Evolutionary conservation across 2,888 invertebrate genomes (phyloP), one percentile per base, ranked within the genome.

Genomic region (Cantharis rustica): DNA sequence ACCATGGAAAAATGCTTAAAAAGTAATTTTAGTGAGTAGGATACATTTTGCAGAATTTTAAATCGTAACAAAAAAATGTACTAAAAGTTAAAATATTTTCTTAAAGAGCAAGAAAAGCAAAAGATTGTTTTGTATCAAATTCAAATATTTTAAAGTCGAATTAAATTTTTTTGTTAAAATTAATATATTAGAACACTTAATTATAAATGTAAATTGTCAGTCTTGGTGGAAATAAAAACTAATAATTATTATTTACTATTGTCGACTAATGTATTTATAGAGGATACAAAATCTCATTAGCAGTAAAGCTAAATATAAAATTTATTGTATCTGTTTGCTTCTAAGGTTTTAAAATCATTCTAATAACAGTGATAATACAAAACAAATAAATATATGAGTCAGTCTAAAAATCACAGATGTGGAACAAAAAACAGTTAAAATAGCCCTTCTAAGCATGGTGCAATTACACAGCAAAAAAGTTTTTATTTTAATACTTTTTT

Each of bases 401-500:
- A 91, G 91, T 91, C 91, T 91, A 91, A 90, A 91, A 91, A 92
- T 92, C 92, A 92, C 92, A 92, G 92, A 91, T 91, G 90, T 91
- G 90, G 87, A 86, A 84, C 84, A 83, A 84, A 69, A 75, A 79
- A 81, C 75, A 79, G 79, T 73, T 77, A 73, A 11, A 69, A 69
- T 31, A 72, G 79, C 74, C 78, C 76, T 77, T 80, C 82, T 82
- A 84, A 83, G 85, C 84, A 84, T 82, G 79, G 85, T 85, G 85
- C 85, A 84, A 84, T 81, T 83, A 23, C 5, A 23, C 9, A 9
- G 23, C 1, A 23, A 1, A 23, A 23, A 23, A 1, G 9, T 23
- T 23, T 23, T 7, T 23, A 1, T 1, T 23, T 23, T 1, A 23
- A 9, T 23, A 17, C 3, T 23, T 23, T 5, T 7, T 23, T 23